These are phyloP conservation scores for Carposina sasakii DNA, from an alignment of 1,140 invertebrate species.

Conservation along the genomic window DNA sequence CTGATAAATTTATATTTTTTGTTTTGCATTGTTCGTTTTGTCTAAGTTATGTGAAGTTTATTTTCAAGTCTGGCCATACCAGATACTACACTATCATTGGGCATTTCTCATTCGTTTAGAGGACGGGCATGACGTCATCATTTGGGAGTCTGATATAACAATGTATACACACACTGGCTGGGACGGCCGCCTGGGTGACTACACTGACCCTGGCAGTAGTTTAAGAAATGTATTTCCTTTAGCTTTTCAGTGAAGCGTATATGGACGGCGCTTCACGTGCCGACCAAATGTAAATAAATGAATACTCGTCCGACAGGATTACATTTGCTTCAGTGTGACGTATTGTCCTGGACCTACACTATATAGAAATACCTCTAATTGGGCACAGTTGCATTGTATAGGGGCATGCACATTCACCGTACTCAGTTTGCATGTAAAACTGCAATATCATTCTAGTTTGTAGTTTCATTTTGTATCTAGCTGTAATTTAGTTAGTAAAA, in stretches of 20 bases:
- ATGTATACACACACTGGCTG: slow-evolving; percentile 10
- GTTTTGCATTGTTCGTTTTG: slow-evolving; percentile 55
- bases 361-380: slow-evolving; percentile 52
- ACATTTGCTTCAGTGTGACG: slow-evolving; percentile 71
- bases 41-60: slow-evolving; percentile 40
- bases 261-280: slow-evolving; percentile 47
- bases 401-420: slow-evolving; percentile 56
- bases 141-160: slow-evolving; percentile 13
- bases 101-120: slow-evolving; percentile 26
- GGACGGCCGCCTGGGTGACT: slow-evolving; percentile 9
- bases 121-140: slow-evolving; percentile 24
- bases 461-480: no score
- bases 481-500: no score
- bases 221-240: slow-evolving; percentile 28
- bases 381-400: slow-evolving; percentile 72
- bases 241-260: slow-evolving; percentile 46
- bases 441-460: no score
- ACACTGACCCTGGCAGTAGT: slow-evolving; percentile 28
- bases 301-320: slow-evolving; percentile 33
- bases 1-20: slow-evolving; percentile 43
- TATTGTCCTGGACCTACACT: slow-evolving; percentile 51
- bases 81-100: slow-evolving; percentile 22
- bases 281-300: slow-evolving; percentile 50
- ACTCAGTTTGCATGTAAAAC: slow-evolving; percentile 37
- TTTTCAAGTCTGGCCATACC: slow-evolving; percentile 26